Conservation (phyloP, 1,140 invertebrate genomes). For the Ceratina calcarata region DNA sequence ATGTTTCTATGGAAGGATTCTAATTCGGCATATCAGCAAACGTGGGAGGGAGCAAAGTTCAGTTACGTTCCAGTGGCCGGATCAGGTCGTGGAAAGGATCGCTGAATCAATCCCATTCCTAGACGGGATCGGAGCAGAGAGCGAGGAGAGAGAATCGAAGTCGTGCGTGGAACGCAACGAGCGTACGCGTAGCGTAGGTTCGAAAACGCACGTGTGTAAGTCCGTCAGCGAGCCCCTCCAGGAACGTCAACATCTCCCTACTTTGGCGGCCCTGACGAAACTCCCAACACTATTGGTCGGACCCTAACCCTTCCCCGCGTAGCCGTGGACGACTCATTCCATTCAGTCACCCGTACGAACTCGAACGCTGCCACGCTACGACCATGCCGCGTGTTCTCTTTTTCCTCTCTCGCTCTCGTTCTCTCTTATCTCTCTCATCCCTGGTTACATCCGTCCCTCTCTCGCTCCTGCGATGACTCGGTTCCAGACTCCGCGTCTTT, state of each 20-base stretch:
- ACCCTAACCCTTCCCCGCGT: slow-evolving; percentile 23
- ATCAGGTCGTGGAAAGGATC: neutral
- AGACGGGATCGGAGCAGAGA: neutral
- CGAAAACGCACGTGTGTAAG: slow-evolving; percentile 66
- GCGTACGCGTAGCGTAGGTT: slow-evolving; percentile 70
- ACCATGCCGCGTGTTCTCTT: slow-evolving; percentile 31
- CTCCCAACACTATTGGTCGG: slow-evolving; percentile 47
- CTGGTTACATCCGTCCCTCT: slow-evolving; percentile 1
- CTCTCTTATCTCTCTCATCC: neutral
- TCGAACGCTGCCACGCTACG: slow-evolving; percentile 53
- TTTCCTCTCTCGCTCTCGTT: slow-evolving; percentile 20
- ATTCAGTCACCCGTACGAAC: slow-evolving; percentile 64
- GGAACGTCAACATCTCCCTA: slow-evolving; percentile 1
- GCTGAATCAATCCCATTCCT: neutral
- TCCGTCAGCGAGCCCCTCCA: slow-evolving; percentile 27
- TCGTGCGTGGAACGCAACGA: slow-evolving; percentile 55
- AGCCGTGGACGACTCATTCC: slow-evolving; percentile 56
- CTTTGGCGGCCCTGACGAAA: slow-evolving; percentile 36
- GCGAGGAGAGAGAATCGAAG: neutral
- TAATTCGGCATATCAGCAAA: no score
- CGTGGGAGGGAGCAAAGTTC: no score
- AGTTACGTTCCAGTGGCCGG: no score
- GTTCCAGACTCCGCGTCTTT: no score
- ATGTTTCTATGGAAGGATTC: no score
- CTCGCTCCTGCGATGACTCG: neutral